A percentile compares a stretch with the other conserved stretches of the same genome.
phyloP scores from a whole-genome alignment of 2,888 invertebrate species.

The Athalia rosae region DNA sequence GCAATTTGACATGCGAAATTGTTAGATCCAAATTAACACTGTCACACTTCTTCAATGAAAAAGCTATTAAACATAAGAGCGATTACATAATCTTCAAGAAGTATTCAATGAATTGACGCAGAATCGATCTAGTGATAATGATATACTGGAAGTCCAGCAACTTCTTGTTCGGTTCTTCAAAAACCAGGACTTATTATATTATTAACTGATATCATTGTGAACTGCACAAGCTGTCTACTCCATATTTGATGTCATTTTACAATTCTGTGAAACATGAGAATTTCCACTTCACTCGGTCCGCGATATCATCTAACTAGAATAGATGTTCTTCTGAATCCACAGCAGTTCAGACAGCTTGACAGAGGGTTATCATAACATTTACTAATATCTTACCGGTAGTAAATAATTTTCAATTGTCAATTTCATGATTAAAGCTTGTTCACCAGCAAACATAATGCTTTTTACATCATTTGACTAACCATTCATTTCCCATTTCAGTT shows the following conservation, averaged over 20 bases:
- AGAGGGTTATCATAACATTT: constrained; percentile 59
- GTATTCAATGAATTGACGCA: not conserved
- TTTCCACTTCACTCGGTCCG: not conserved
- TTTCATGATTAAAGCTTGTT: constrained; percentile 60
- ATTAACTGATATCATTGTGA: constrained; percentile 32
- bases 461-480: constrained; percentile 69
- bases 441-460: constrained; percentile 71
- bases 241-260: constrained; percentile 1
- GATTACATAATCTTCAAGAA: not conserved
- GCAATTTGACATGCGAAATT: not conserved
- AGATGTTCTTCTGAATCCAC: not conserved
- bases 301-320: not conserved
- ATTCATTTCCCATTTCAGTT: constrained; percentile 57
- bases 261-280: not conserved
- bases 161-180: not conserved
- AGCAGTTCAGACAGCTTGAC: constrained; percentile 62
- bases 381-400: constrained; percentile 52
- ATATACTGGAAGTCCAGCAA: not conserved
- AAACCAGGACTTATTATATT: not conserved
- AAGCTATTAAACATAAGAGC: not conserved
- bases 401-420: constrained; percentile 64
- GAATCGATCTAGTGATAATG: not conserved
- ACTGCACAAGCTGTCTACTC: constrained; percentile 43
- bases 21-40: not conserved
- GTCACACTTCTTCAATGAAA: not conserved